A percentile compares a stretch with the other conserved stretches of the same genome.
Conservation (phyloP, 2,113 vertebrate genomes). For the Cromileptes altivelis region DNA sequence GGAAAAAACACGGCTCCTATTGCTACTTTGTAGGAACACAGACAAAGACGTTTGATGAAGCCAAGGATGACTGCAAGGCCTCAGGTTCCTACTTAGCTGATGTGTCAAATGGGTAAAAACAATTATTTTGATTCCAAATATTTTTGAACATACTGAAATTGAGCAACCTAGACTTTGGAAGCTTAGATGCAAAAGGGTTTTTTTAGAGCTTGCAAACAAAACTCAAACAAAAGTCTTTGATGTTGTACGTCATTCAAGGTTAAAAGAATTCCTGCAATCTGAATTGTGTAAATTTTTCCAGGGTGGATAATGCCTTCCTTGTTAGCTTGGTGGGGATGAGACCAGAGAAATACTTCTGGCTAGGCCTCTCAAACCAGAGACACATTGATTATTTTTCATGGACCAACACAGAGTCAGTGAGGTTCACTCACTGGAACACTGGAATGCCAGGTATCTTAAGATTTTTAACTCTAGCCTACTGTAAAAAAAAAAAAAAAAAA, state of each 20-base stretch:
- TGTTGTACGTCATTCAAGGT: neutral
- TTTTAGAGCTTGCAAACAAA: too few species aligned
- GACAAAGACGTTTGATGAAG: conserved; percentile 86
- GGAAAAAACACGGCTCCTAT: conserved; percentile 88
- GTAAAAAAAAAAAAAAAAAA: too few species aligned
- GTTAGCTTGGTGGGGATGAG: conserved; percentile 89
- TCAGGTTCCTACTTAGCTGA: conserved; percentile 85
- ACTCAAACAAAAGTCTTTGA: neutral
- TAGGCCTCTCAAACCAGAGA: conserved; percentile 87
- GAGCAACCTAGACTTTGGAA: neutral
- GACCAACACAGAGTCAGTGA: conserved; percentile 79
- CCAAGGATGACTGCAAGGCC: conserved; percentile 85
- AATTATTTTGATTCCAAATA: neutral
- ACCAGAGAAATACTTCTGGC: conserved; percentile 91
- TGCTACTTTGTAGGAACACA: conserved; percentile 88
- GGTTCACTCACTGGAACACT: conserved; percentile 89
- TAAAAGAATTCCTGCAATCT: neutral
- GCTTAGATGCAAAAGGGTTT: too few species aligned
- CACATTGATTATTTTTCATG: conserved; percentile 86
- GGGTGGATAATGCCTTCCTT: conserved; percentile 91
- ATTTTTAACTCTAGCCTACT: neutral
- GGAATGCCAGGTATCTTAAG: conserved; percentile 46
- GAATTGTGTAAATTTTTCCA: conserved; percentile 46
- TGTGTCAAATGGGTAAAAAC: conserved; percentile 86
- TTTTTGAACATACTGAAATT: neutral